These are phyloP conservation scores for Saccostrea glomerata DNA, from an alignment of 1,140 invertebrate species.

Conservation along the genomic window DNA sequence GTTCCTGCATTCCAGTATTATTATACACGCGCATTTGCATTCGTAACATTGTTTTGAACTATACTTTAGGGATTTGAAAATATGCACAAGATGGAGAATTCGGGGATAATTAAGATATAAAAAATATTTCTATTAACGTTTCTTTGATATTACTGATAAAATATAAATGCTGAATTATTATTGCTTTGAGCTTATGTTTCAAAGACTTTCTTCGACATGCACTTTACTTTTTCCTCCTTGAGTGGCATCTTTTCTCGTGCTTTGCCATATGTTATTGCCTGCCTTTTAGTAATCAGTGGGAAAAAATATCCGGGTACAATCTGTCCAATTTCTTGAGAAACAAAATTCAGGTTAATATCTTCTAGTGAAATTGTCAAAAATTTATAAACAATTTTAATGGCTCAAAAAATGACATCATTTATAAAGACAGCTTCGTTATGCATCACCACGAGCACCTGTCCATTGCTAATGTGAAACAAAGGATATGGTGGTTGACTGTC, in stretches of 20 bases:
- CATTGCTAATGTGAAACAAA: constrained; percentile 7
- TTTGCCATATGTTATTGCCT: no score
- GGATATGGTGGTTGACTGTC: constrained; percentile 21
- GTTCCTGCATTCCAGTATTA: background rate
- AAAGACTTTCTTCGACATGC: no score
- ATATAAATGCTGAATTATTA: background rate
- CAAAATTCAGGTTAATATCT: no score
- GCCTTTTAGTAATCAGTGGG: no score
- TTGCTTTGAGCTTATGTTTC: no score
- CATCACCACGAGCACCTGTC: constrained; percentile 16
- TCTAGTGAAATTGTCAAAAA: no score
- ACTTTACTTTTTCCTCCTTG: no score
- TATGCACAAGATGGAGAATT: background rate
- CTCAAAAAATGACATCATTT: constrained; percentile 1
- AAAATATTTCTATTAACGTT: background rate
- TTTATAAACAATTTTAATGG: background rate
- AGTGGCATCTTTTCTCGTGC: no score
- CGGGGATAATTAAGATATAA: background rate
- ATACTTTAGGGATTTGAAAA: background rate
- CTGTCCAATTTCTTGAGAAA: no score
- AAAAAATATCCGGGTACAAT: no score
- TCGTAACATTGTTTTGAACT: background rate
- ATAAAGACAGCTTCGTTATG: background rate
- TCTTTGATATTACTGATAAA: background rate
- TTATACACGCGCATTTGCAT: constrained; percentile 2